Conservation (phyloP, 2,888 invertebrate genomes). For the Orchesellides sinensis region DNA sequence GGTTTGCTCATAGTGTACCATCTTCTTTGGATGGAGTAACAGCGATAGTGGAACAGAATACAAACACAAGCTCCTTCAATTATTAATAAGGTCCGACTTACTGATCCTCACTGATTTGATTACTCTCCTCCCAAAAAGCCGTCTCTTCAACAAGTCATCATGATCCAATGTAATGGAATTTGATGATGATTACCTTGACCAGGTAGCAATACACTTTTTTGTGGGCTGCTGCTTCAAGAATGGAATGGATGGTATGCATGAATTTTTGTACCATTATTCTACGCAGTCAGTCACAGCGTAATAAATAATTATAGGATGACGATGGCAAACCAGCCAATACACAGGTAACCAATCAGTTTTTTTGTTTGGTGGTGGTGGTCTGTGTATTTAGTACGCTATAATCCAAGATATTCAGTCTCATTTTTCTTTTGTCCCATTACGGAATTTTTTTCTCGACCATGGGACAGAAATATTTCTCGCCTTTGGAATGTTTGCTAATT, state of each 20-base stretch:
- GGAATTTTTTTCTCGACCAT: too few species aligned
- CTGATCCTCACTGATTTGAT: slow-evolving; percentile 66
- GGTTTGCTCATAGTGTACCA: slow-evolving; percentile 60
- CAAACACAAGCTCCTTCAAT: slow-evolving; percentile 63
- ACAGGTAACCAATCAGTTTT: slow-evolving; percentile 27
- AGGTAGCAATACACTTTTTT: slow-evolving; percentile 45
- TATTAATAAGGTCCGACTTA: slow-evolving; percentile 65
- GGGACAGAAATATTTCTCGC: too few species aligned
- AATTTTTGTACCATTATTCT: slow-evolving; percentile 15
- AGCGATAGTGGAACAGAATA: slow-evolving; percentile 34
- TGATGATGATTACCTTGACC: slow-evolving; percentile 68
- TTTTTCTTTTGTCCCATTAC: slow-evolving; percentile 12
- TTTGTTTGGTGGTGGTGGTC: slow-evolving; percentile 17
- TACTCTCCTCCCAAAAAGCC: slow-evolving; percentile 67
- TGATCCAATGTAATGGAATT: slow-evolving; percentile 64
- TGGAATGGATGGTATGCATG: slow-evolving; percentile 33
- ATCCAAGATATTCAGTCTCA: slow-evolving; percentile 11
- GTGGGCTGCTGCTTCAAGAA: slow-evolving; percentile 16
- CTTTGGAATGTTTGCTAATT: too few species aligned
- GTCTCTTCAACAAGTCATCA: slow-evolving; percentile 67
- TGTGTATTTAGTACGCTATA: too few species aligned
- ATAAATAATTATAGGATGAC: slow-evolving; percentile 52
- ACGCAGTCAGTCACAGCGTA: not conserved
- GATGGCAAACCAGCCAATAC: slow-evolving; percentile 15
- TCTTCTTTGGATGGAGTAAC: slow-evolving; percentile 18